Evolutionary conservation across 1,140 invertebrate species (phyloP).

Genomic region (Thaumetopoea pityocampa): DNA sequence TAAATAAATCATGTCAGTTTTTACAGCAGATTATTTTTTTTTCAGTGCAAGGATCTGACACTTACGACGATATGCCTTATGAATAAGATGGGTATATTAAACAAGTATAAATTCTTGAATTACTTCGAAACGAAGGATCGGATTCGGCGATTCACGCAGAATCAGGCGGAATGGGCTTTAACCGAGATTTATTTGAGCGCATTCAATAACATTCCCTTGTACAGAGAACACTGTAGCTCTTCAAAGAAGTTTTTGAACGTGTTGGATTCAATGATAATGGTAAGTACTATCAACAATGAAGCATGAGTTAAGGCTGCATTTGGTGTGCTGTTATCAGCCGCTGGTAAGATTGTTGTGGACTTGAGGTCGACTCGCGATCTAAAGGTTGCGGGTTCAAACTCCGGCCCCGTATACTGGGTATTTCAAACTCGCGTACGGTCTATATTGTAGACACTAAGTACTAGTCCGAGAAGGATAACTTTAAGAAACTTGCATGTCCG

Average conservation of each 20-base stretch:
- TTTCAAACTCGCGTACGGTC: too few relatives aligned
- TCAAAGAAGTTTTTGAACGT: slow-evolving; percentile 55
- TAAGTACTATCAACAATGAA: slow-evolving; percentile 26
- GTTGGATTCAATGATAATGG: slow-evolving; percentile 54
- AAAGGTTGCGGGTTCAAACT: too few relatives aligned
- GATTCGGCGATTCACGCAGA: slow-evolving; percentile 28
- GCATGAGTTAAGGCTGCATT: background rate
- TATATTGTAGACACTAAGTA: too few relatives aligned
- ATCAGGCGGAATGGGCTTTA: slow-evolving; percentile 23
- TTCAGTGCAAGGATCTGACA: slow-evolving; percentile 48
- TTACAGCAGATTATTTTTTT: slow-evolving; percentile 15
- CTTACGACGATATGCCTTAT: slow-evolving; percentile 42
- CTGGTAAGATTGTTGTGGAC: background rate
- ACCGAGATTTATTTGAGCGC: slow-evolving; percentile 29
- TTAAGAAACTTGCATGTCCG: too few relatives aligned
- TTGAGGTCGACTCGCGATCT: too few relatives aligned
- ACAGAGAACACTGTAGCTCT: slow-evolving; percentile 46
- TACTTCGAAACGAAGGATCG: slow-evolving; percentile 58
- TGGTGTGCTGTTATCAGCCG: background rate
- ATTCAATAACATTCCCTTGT: slow-evolving; percentile 33
- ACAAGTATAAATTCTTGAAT: slow-evolving; percentile 55
- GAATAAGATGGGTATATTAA: slow-evolving; percentile 50
- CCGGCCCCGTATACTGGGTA: too few relatives aligned
- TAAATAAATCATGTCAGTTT: background rate
- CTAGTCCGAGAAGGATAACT: too few relatives aligned